Base-by-base conservation (phyloP, 2,888 invertebrate species). In the Boloria euphrosyne region DNA sequence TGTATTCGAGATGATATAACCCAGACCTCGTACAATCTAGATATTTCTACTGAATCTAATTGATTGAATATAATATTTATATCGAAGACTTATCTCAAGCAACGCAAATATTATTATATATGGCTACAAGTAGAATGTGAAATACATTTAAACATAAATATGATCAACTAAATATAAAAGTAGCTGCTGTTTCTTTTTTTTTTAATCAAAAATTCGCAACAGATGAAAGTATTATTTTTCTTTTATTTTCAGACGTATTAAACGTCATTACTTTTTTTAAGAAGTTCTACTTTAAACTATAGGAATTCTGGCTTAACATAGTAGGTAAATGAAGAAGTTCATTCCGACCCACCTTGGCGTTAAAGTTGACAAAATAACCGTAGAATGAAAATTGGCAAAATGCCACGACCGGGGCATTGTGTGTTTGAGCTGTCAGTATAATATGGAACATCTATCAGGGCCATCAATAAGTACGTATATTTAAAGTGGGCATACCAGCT, bases 301-400 rank as follows among this genome's bases (percentile, higher is more conserved):
- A 51, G 18, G 7, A 51, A 10, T 51, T 18, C 0, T 16, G 31
- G 31, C 31, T 6, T 31, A 38, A 38, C 10, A 38, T 3, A 2
- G 31, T 22, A 22, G 22, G 22, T 38, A 38, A 38, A 38, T 22
- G 4, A 74, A 77, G 74, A 75, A 76, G 75, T 79, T 78, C 81
- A 84, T 83, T 84, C 76, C 80, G 75, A 77, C 73, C 78, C 83
- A 83, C 87, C 87, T 87, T 87, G 87, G 74, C 73, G 73, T 75
- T 74, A 79, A 84, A 84, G 84, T 86, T 88, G 87, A 87, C 87
- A 86, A 86, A 86, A 66, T 70, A 70, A 65, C 65, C 59, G 59
- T 71, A 75, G 78, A 22, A 81, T 58, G 62, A 79, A 71, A 65
- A 72, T 79, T 90, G 91, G 91, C 87, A 78, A 47, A n/a, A 53